Evolutionary conservation across 2,113 vertebrate species (phyloP), one percentile per base, ranked within the genome.

Genomic region (Pelusios castaneus): DNA sequence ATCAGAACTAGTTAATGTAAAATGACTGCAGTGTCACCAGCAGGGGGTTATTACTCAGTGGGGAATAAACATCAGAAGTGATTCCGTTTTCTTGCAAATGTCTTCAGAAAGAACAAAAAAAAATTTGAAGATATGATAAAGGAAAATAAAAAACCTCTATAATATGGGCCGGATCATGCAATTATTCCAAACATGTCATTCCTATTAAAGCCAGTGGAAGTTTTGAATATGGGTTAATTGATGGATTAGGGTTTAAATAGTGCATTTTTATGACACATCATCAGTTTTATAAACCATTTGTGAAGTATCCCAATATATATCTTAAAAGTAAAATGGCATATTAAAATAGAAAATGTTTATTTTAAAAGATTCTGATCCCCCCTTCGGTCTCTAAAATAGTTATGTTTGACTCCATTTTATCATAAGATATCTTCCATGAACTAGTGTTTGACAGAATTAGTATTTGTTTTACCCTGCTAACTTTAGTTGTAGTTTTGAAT

Each of bases 11-110:
- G 77, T n/a, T 87, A 38, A 81, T 84, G 49, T 79, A 92, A 54
- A 95, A 94, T 89, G 41, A 84, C 58, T 77, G 8, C 34, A 54
- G 82, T 85, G 47, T 79, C 58, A 89, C 27, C 73, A 91, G 86
- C 73, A 80, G 75, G 89, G 49, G 27, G 56, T 86, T 80, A 84
- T 89, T 95, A 78, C 80, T 92, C 70, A 94, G 47, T 47, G 49
- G 85, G 25, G 93, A 58, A 84, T 25, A 82, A 89, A 51, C 60
- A 58, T 29, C 54, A 31, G 4, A 52, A 27, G 34, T n/a, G 13
- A 76, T 76, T 76, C 38, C 10, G 41, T 45, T 45, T 76, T 70
- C 19, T 45, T 45, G 25, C 12, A 76, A 43, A 45, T 45, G 6
- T 76, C 41, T 45, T 76, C 43, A 76, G 43, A 38, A 76, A 76